Evolutionary conservation across 2,888 invertebrate genomes (phyloP).

Genomic region (Drosophila suboccidentalis): DNA sequence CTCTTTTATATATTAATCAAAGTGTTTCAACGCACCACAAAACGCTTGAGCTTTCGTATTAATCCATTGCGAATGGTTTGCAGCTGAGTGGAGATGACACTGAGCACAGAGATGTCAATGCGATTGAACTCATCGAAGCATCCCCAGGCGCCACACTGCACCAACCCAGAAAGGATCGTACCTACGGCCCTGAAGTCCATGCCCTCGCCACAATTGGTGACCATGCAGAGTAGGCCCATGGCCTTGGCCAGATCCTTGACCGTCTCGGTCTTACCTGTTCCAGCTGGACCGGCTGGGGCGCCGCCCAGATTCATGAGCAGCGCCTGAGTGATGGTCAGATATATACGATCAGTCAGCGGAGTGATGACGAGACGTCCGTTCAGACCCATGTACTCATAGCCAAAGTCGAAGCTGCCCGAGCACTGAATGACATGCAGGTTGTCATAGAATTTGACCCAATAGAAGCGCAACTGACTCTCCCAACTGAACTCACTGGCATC

Average conservation of each 20-base stretch:
- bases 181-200: conserved; percentile 96
- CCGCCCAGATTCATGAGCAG: conserved; percentile 96
- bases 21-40: conserved; percentile 88
- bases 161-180: conserved; percentile 88
- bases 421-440: conserved; percentile 94
- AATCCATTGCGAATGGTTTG: conserved; percentile 95
- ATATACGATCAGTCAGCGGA: conserved; percentile 96
- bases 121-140: conserved; percentile 98
- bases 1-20: not conserved
- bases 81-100: conserved; percentile 96
- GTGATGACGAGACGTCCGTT: conserved; percentile 96
- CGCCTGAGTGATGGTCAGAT: conserved; percentile 96
- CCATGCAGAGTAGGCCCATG: conserved; percentile 92
- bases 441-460: conserved; percentile 94
- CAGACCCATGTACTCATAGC: conserved; percentile 98
- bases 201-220: conserved; percentile 97
- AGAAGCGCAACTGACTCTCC: conserved; percentile 97
- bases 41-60: conserved; percentile 90
- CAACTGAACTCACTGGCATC: conserved; percentile 95
- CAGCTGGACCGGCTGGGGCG: conserved; percentile 92
- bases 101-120: conserved; percentile 96
- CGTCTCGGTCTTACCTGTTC: conserved; percentile 93
- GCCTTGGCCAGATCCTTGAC: conserved; percentile 97
- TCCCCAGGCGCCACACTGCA: conserved; percentile 94
- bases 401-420: conserved; percentile 94